A percentile compares a stretch with the other conserved stretches of the same genome.
phyloP scores from a whole-genome alignment of 2,888 invertebrate species.

The Chymomyza amoena region DNA sequence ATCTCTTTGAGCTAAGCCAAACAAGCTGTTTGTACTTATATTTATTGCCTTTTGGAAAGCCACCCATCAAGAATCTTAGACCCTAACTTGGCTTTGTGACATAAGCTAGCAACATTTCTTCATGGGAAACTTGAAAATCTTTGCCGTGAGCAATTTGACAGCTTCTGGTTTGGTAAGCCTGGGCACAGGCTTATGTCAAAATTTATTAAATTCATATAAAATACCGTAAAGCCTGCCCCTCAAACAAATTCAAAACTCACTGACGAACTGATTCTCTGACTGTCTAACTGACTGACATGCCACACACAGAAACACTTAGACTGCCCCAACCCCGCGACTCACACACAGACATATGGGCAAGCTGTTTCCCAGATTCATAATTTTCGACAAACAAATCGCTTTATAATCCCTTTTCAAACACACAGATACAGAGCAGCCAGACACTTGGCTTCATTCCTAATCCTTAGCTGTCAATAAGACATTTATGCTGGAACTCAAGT shows the following conservation, averaged over 20 bases:
- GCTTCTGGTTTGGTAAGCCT: neutral
- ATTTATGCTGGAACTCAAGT: constrained; percentile 54
- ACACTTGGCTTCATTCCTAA: constrained; percentile 64
- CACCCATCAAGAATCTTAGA: neutral
- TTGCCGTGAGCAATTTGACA: neutral
- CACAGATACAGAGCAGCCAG: constrained; percentile 25
- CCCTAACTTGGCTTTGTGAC: neutral
- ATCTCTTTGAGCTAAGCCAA: neutral
- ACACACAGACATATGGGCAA: neutral
- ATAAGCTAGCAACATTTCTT: neutral
- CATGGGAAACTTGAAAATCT: neutral
- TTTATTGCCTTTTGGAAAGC: neutral
- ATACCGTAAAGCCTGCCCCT: constrained; percentile 21
- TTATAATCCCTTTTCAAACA: constrained; percentile 70
- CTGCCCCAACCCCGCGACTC: neutral
- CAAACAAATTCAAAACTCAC: constrained; percentile 36
- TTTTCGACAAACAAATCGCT: constrained; percentile 70
- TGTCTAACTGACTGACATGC: neutral
- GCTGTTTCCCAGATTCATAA: constrained; percentile 61
- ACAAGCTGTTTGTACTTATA: neutral
- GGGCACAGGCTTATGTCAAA: constrained; percentile 46
- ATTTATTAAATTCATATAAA: constrained; percentile 47
- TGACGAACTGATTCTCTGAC: neutral
- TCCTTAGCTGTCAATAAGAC: constrained; percentile 68
- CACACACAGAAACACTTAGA: neutral